phyloP scores from a whole-genome alignment of 2,113 vertebrate genomes.

The Acrocephalus kingi region DNA sequence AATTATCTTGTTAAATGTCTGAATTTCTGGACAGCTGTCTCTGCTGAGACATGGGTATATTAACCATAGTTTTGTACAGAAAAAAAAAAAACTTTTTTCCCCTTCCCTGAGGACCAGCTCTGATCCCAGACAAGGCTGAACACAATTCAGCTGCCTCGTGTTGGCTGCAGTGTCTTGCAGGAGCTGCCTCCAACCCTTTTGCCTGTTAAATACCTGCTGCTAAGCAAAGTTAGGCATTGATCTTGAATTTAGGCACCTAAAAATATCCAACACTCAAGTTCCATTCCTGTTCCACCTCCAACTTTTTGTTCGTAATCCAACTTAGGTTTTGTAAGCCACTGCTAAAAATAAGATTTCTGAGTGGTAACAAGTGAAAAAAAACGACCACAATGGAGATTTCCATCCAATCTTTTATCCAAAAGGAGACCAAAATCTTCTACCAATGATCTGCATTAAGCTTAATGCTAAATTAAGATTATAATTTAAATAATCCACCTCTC shows the following conservation, averaged over 20 bases:
- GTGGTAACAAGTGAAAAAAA: neutral
- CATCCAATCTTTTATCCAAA: neutral
- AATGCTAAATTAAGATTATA: neutral
- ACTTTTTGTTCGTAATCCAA: neutral
- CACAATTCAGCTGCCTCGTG: neutral
- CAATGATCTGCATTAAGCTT: neutral
- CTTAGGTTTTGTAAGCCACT: neutral
- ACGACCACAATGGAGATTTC: neutral
- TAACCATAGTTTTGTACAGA: neutral
- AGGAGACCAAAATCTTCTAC: neutral
- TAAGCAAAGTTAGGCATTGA: neutral
- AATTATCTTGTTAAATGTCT: neutral
- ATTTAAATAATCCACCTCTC: neutral
- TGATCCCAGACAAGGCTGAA: neutral
- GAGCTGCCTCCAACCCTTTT: neutral
- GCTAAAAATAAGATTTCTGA: constrained; percentile 32
- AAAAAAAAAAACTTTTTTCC: neutral
- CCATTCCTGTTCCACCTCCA: neutral
- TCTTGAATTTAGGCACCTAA: neutral
- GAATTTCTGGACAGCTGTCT: neutral
- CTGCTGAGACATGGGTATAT: neutral
- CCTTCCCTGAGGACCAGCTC: neutral
- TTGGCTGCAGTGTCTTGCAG: neutral
- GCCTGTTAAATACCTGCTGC: neutral
- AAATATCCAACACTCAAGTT: constrained; percentile 1